Evolutionary conservation across 1,140 invertebrate species (phyloP).

Genomic region (Camponotus vicinus): DNA sequence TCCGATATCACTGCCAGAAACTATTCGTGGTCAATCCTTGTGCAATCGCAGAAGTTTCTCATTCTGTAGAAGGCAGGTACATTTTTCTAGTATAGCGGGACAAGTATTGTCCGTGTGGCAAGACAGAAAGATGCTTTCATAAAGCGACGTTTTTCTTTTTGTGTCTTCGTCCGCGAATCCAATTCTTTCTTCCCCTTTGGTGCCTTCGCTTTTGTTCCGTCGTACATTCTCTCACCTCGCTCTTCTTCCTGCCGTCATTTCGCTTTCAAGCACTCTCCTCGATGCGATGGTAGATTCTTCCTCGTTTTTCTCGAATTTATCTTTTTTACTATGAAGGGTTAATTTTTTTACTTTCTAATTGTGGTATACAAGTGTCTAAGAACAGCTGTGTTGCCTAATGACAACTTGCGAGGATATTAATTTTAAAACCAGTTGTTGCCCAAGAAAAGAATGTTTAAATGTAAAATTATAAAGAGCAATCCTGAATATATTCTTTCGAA

Average conservation of each 20-base stretch:
- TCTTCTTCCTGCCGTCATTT: constrained; percentile 36
- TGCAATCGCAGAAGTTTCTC: constrained; percentile 19
- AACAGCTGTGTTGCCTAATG: not conserved
- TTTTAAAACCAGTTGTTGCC: not conserved
- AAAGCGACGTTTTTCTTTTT: constrained; percentile 65
- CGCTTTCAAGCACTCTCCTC: constrained; percentile 27
- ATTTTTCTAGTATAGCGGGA: constrained; percentile 33
- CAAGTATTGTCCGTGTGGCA: constrained; percentile 43
- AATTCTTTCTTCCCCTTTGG: constrained; percentile 59
- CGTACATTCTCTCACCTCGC: constrained; percentile 55
- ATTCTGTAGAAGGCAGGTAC: not conserved
- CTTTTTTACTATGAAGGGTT: constrained; percentile 11
- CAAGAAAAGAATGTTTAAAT: not conserved
- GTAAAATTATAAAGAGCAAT: too few species aligned
- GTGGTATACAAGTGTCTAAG: not conserved
- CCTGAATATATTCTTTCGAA: not conserved
- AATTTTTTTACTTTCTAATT: constrained; percentile 29
- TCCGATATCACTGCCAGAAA: constrained; percentile 49
- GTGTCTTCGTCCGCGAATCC: constrained; percentile 49
- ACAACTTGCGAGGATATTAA: not conserved
- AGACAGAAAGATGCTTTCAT: constrained; percentile 68
- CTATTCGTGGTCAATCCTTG: constrained; percentile 53
- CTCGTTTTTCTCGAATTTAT: constrained; percentile 28
- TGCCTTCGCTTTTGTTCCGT: constrained; percentile 48
- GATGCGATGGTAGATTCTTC: constrained; percentile 24